Conservation (phyloP, 2,888 invertebrate species). For the Plebejus melissa region DNA sequence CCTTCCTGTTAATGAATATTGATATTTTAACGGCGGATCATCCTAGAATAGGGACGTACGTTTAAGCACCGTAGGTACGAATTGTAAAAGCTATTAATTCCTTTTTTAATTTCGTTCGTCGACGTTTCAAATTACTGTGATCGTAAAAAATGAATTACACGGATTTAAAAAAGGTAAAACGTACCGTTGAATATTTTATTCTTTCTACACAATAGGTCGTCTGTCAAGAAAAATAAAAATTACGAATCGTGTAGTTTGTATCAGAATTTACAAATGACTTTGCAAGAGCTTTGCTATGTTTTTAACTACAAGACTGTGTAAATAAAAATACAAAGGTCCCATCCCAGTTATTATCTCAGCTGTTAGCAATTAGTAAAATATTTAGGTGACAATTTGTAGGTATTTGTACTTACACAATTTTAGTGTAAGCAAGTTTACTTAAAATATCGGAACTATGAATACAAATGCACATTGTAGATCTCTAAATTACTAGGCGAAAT, state of each 20-base stretch:
- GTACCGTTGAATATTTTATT: constrained; percentile 2
- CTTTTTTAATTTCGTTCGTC: constrained; percentile 19
- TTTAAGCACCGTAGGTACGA: constrained; percentile 1
- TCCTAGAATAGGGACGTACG: constrained; percentile 1
- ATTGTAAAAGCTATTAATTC: constrained; percentile 13
- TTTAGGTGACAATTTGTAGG: too few species aligned
- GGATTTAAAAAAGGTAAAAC: constrained; percentile 18
- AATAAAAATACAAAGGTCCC: too few species aligned
- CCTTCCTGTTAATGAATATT: neutral
- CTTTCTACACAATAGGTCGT: neutral
- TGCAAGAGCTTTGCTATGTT: neutral
- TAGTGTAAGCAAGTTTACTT: too few species aligned
- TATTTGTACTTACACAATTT: too few species aligned
- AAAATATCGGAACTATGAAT: neutral
- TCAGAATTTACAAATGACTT: neutral
- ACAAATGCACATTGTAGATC: neutral
- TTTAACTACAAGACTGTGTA: too few species aligned
- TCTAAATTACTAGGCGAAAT: neutral
- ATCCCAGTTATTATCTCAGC: too few species aligned
- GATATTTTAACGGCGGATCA: neutral
- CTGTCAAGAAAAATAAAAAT: constrained; percentile 3
- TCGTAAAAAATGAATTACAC: constrained; percentile 13
- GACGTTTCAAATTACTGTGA: constrained; percentile 15
- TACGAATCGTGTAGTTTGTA: neutral
- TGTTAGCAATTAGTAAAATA: too few species aligned